These are phyloP conservation scores for Brachionus rotundiformis DNA, from an alignment of 1,140 invertebrate species.

Conservation along the genomic window DNA sequence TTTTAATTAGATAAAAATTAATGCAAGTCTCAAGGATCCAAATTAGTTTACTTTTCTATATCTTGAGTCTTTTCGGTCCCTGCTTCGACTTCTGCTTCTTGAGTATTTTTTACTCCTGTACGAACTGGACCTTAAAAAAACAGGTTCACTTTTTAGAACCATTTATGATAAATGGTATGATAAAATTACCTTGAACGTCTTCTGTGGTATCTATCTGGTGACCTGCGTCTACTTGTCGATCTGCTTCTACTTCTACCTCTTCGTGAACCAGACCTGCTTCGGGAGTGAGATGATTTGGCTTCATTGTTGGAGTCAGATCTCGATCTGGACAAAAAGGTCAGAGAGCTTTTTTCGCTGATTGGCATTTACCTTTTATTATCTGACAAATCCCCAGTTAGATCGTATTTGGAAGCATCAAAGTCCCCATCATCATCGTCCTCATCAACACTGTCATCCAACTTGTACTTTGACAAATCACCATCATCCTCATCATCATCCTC, in stretches of 20 bases:
- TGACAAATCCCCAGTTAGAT: constrained; percentile 7
- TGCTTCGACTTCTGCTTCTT: constrained; percentile 1
- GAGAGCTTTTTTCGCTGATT: neutral
- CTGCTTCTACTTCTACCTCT: constrained; percentile 5
- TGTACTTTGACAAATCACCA: constrained; percentile 21
- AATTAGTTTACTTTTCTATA: constrained; percentile 11
- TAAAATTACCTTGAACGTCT: constrained; percentile 26
- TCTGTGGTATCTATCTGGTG: constrained; percentile 3
- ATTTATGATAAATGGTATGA: neutral
- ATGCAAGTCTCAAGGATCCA: neutral
- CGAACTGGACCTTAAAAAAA: neutral
- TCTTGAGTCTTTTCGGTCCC: neutral
- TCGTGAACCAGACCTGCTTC: neutral
- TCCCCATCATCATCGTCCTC: constrained; percentile 47
- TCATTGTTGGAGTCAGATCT: neutral
- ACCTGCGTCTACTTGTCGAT: neutral
- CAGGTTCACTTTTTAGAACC: neutral
- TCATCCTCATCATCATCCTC: constrained; percentile 15
- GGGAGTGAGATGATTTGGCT: neutral
- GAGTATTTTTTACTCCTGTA: neutral
- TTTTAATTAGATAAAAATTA: neutral
- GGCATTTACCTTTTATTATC: neutral
- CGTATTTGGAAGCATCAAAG: constrained; percentile 50
- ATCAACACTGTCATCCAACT: neutral
- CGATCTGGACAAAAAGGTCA: neutral